Base-by-base conservation (phyloP, 1,140 invertebrate species). In the Mercenaria mercenaria region DNA sequence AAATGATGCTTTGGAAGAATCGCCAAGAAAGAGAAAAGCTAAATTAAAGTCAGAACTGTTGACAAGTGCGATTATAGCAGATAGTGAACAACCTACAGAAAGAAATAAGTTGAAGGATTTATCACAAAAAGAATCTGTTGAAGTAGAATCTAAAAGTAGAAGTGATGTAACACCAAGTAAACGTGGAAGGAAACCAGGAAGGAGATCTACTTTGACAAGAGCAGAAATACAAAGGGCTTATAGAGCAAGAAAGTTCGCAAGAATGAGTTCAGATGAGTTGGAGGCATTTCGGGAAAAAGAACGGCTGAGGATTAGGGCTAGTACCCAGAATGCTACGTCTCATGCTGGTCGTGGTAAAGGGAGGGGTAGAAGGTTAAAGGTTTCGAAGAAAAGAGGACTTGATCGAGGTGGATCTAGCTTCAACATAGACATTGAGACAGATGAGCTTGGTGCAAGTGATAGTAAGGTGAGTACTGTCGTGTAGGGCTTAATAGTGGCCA, bases 161-260 rank as follows among this genome's bases (percentile, higher is more conserved):
- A 32, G 37, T 72, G 67, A 72, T 15, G 11, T 15, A 39, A 72
- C 3, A 23, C 34, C 67, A 72, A 0, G 34, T 39, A 39, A 26
- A 72, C 34, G 32, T 23, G 67, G n/a, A 47, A 47, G 23, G 1
- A 77, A 47, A 77, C 23, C 23, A 77, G 74, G 43, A 1, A 29
- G 26, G 37, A 1, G n/a, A 18, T 29, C 74, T 6, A 10, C 74
- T 26, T 23, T 77, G 10, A 29, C 74, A 50, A 77, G 74, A 52
- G 74, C 74, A n/a, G 74, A 77, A 77, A 77, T 77, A 26, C 74
- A 77, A 26, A 47, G 47, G 26, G 74, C 74, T 6, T 77, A 77
- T 20, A 77, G 74, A 50, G n/a, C 3, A 26, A 47, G 74, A 23
- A 77, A 52, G 29, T 39, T 37, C 18, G 13, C 67, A 15, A 72